Conservation (phyloP, 2,113 vertebrate genomes). For the Salvator merianae region DNA sequence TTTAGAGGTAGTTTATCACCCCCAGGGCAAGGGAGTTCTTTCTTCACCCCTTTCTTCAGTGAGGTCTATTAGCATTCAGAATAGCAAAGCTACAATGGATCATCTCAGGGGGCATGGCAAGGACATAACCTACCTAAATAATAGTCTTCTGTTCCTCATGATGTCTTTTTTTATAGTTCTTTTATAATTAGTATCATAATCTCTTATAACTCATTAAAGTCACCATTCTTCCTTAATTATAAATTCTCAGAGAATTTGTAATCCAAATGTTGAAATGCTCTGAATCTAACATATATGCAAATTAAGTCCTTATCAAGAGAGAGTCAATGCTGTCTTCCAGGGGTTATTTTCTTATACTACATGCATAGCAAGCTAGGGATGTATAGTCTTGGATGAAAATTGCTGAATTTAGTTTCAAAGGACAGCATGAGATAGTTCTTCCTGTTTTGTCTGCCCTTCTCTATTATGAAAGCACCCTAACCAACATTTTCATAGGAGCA, state of each 20-base stretch:
- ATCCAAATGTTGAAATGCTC: neutral
- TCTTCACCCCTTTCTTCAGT: no score
- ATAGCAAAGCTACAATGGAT: no score
- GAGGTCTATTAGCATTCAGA: no score
- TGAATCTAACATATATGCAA: neutral
- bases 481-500: neutral
- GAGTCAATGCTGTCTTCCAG: neutral
- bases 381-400: neutral
- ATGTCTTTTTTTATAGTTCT: no score
- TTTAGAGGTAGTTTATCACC: no score
- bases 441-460: neutral
- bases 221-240: neutral
- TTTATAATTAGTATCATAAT: no score
- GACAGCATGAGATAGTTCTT: neutral
- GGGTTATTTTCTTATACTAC: neutral
- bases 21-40: no score
- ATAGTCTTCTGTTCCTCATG: no score
- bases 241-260: neutral
- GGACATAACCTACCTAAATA: no score
- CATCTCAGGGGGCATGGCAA: no score
- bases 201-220: neutral
- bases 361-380: neutral
- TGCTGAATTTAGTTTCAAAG: neutral
- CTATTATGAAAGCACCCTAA: neutral
- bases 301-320: neutral